A percentile compares a stretch with the other conserved stretches of the same genome.
These are phyloP conservation scores for Gouania willdenowi DNA, from an alignment of 2,797 vertebrate genomes.

Conservation along the genomic window DNA sequence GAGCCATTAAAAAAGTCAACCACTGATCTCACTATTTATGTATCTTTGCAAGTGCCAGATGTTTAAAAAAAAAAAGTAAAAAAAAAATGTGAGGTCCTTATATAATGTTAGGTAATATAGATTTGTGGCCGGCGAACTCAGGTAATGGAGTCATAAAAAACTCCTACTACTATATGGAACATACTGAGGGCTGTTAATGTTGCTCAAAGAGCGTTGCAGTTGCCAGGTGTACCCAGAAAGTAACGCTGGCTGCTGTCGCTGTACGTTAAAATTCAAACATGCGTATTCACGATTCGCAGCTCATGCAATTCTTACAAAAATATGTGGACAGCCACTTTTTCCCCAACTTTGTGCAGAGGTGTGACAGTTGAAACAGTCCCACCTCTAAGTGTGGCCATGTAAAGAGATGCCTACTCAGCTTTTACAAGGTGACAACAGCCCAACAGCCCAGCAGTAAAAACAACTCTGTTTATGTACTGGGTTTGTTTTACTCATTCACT, in stretches of 20 bases:
- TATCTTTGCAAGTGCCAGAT: constrained; percentile 60
- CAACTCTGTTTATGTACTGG: neutral
- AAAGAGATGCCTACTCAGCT: constrained; percentile 71
- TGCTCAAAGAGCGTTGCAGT: constrained; percentile 44
- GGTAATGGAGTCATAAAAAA: constrained; percentile 55
- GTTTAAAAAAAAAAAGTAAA: constrained; percentile 27
- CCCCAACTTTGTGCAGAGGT: constrained; percentile 19
- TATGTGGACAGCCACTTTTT: too few relatives aligned
- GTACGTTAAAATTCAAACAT: constrained; percentile 11
- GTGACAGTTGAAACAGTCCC: constrained; percentile 36
- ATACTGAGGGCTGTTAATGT: constrained; percentile 41
- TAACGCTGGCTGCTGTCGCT: constrained; percentile 33
- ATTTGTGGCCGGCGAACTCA: constrained; percentile 51
- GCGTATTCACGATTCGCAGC: too few relatives aligned
- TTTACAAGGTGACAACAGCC: constrained; percentile 73
- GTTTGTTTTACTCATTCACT: too few relatives aligned
- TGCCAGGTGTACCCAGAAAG: constrained; percentile 9
- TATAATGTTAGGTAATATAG: constrained; percentile 39
- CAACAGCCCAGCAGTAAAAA: constrained; percentile 18
- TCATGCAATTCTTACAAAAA: too few relatives aligned
- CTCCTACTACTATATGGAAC: constrained; percentile 24
- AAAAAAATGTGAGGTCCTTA: constrained; percentile 26
- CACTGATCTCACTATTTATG: constrained; percentile 57
- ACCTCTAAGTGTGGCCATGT: constrained; percentile 38
- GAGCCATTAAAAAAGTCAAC: constrained; percentile 43